A percentile compares a stretch with the other conserved stretches of the same genome.
Conservation (phyloP, 2,797 vertebrate genomes). For the Girardinus metallicus region DNA sequence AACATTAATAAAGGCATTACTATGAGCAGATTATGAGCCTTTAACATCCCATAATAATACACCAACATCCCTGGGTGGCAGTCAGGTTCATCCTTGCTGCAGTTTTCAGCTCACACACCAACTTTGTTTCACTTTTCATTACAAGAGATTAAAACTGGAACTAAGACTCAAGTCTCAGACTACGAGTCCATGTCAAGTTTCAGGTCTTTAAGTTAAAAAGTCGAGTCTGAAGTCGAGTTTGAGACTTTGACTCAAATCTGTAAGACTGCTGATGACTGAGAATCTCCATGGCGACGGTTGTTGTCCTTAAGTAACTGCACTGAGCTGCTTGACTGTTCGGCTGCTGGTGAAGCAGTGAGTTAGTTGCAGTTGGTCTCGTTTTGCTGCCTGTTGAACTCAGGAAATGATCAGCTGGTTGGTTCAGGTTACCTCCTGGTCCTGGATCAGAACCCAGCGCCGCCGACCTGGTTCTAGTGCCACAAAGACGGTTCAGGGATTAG, state of each 20-base stretch:
- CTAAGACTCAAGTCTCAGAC: background rate
- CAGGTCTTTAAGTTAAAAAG: background rate
- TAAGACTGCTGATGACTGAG: no score
- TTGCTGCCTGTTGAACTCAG: background rate
- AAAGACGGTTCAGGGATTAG: constrained; percentile 67
- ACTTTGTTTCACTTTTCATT: background rate
- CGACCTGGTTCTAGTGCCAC: constrained; percentile 49
- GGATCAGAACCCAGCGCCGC: constrained; percentile 1
- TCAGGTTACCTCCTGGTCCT: constrained; percentile 13
- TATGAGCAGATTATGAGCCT: background rate
- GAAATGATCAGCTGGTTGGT: background rate
- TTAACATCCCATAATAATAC: background rate
- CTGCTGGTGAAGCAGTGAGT: background rate
- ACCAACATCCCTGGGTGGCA: background rate
- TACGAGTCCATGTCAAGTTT: background rate
- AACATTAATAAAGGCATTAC: background rate
- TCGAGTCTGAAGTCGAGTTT: no score
- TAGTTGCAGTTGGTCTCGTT: background rate
- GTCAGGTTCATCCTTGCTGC: background rate
- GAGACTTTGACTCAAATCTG: no score
- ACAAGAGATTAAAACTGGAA: background rate
- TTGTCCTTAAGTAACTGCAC: background rate
- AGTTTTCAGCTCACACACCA: background rate
- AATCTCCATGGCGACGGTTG: background rate
- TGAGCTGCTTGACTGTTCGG: background rate